Percentiles rank a stretch among this genome's conserved stretches.
These are phyloP conservation scores for Ptilonorhynchus violaceus DNA, from an alignment of 2,113 vertebrate genomes.

Conservation along the genomic window DNA sequence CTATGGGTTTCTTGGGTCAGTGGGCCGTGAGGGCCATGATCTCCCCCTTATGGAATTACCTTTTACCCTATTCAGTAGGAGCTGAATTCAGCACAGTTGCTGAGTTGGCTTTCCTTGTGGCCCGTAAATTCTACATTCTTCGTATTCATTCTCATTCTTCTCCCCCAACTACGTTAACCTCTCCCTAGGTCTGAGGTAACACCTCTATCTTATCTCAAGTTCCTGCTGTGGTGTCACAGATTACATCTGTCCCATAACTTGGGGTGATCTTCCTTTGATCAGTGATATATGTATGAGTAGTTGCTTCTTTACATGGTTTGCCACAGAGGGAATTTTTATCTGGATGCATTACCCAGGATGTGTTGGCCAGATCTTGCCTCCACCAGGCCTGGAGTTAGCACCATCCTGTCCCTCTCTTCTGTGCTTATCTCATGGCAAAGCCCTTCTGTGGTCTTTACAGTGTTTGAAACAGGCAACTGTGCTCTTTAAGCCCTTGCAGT, in stretches of 20 bases:
- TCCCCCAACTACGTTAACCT: no score
- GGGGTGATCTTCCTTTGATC: background rate
- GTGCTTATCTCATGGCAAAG: background rate
- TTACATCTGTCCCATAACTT: background rate
- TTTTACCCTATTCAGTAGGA: background rate
- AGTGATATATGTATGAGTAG: background rate
- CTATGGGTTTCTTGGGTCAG: background rate
- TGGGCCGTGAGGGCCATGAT: background rate
- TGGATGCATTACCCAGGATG: background rate
- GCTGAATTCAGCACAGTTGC: background rate
- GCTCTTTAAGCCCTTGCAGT: background rate
- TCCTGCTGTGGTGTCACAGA: background rate
- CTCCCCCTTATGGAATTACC: background rate
- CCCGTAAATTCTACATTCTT: background rate
- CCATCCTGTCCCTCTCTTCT: rapidly evolving
- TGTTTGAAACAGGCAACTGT: background rate
- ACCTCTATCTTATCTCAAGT: background rate
- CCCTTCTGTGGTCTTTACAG: background rate
- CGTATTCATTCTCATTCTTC: background rate
- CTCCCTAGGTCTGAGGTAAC: background rate
- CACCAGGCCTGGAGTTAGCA: background rate
- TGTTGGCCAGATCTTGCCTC: background rate
- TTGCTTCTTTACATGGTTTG: background rate
- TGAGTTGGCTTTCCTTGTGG: background rate
- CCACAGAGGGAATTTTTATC: background rate